Percentiles rank a stretch among this genome's conserved stretches.
Evolutionary conservation across 2,888 invertebrate genomes (phyloP).

Genomic region (Prosopocoilus inquinatus): DNA sequence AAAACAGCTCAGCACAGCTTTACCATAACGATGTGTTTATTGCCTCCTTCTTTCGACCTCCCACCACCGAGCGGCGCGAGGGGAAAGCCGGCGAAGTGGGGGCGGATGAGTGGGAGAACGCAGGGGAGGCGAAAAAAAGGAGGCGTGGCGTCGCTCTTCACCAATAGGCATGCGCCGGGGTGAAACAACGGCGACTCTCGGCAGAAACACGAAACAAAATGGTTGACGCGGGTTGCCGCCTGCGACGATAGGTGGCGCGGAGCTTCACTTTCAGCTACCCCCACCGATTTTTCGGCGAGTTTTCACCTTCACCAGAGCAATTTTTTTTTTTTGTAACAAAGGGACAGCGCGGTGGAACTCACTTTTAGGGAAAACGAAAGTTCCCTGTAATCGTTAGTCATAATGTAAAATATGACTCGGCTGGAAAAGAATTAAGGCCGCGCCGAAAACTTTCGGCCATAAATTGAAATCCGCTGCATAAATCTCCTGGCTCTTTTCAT

Average conservation of each 20-base stretch:
- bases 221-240: conserved; percentile 51
- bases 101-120: conserved; percentile 30
- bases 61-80: conserved; percentile 32
- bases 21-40: conserved; percentile 53
- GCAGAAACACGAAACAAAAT: conserved; percentile 60
- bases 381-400: conserved; percentile 31
- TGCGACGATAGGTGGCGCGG: conserved; percentile 50
- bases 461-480: conserved; percentile 36
- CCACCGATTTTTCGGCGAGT: background rate
- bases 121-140: conserved; percentile 35
- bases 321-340: no score
- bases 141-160: conserved; percentile 44
- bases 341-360: no score
- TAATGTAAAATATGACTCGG: conserved; percentile 35
- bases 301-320: no score
- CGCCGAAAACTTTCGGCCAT: conserved; percentile 33
- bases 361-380: conserved; percentile 24
- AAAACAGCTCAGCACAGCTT: conserved; percentile 50
- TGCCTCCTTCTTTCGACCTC: conserved; percentile 35
- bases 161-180: conserved; percentile 56
- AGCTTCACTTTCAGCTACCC: conserved; percentile 13
- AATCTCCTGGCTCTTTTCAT: conserved; percentile 25
- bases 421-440: conserved; percentile 31
- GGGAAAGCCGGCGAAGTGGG: conserved; percentile 28
- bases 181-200: conserved; percentile 48